Conservation (phyloP, 2,888 invertebrate species). For the Perithous albicinctus region DNA sequence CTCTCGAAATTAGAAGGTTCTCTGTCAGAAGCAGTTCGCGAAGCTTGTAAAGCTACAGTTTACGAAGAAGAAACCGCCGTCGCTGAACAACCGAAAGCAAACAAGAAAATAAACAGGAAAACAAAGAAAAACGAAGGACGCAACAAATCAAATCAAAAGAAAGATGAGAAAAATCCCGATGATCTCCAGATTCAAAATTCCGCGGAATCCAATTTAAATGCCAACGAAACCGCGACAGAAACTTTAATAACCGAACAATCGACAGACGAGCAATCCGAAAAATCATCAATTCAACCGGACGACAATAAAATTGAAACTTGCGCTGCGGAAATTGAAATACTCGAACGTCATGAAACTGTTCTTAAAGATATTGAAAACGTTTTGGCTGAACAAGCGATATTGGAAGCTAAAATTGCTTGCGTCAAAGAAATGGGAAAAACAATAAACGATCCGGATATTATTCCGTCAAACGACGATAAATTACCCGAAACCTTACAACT, state of each 20-base stretch:
- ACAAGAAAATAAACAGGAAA: slow-evolving; percentile 50
- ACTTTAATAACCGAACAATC: not conserved
- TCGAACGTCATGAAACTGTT: slow-evolving; percentile 53
- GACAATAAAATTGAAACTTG: slow-evolving; percentile 21
- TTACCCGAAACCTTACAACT: not conserved
- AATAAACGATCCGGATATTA: not conserved
- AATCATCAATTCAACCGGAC: slow-evolving; percentile 11
- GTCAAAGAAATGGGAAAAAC: slow-evolving; percentile 47
- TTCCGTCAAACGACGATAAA: slow-evolving; percentile 4
- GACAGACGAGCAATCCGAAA: not conserved
- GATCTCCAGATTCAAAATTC: not conserved
- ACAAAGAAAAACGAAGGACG: slow-evolving; percentile 47
- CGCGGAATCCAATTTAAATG: not conserved
- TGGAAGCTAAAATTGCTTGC: slow-evolving; percentile 54
- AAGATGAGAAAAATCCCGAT: slow-evolving; percentile 23
- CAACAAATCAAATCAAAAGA: slow-evolving; percentile 51
- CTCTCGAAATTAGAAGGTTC: slow-evolving; percentile 67
- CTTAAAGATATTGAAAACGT: slow-evolving; percentile 58
- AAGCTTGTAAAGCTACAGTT: slow-evolving; percentile 40
- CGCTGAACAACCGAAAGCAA: slow-evolving; percentile 43
- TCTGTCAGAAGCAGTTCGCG: slow-evolving; percentile 57
- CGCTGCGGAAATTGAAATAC: slow-evolving; percentile 44
- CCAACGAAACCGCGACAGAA: not conserved
- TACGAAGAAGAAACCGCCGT: slow-evolving; percentile 56
- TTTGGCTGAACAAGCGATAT: slow-evolving; percentile 48